Percentiles rank a stretch among this genome's conserved stretches.
Evolutionary conservation across 2,113 vertebrate species (phyloP).

Genomic region (Limnothrissa miodon): DNA sequence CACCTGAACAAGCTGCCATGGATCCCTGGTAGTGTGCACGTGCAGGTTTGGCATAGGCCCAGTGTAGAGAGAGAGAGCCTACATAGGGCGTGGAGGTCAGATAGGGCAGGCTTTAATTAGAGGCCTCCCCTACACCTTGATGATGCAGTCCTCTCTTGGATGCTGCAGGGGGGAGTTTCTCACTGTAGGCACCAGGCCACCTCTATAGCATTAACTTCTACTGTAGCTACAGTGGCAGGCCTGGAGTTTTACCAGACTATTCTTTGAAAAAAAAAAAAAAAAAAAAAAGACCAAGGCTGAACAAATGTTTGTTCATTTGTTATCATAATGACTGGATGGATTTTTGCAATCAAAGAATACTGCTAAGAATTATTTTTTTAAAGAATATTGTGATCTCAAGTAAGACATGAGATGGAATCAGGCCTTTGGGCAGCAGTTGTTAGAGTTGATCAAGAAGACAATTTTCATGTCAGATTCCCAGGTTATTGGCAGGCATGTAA

Average conservation of each 20-base stretch:
- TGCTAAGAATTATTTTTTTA: background rate
- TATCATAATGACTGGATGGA: background rate
- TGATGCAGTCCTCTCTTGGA: background rate
- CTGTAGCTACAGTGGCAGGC: background rate
- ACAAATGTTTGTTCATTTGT: background rate
- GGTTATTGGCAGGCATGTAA: background rate
- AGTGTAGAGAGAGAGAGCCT: constrained; percentile 12
- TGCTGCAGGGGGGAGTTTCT: background rate
- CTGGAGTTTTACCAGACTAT: background rate
- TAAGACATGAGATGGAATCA: background rate
- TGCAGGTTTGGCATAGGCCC: constrained; percentile 51
- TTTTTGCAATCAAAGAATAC: background rate
- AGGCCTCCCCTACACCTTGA: constrained; percentile 31
- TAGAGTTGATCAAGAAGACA: too few relatives aligned
- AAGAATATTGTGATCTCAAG: background rate
- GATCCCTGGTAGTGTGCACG: constrained; percentile 24
- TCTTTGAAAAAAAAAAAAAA: background rate
- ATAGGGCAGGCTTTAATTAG: constrained; percentile 60
- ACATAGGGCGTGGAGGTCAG: constrained; percentile 57
- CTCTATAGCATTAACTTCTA: background rate
- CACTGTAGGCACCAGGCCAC: background rate
- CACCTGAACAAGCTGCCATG: constrained; percentile 39
- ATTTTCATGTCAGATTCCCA: background rate
- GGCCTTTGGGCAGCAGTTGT: background rate
- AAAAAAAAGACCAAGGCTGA: background rate